Evolutionary conservation across 2,113 vertebrate genomes (phyloP).

Genomic region (Leptocoma aspasia): DNA sequence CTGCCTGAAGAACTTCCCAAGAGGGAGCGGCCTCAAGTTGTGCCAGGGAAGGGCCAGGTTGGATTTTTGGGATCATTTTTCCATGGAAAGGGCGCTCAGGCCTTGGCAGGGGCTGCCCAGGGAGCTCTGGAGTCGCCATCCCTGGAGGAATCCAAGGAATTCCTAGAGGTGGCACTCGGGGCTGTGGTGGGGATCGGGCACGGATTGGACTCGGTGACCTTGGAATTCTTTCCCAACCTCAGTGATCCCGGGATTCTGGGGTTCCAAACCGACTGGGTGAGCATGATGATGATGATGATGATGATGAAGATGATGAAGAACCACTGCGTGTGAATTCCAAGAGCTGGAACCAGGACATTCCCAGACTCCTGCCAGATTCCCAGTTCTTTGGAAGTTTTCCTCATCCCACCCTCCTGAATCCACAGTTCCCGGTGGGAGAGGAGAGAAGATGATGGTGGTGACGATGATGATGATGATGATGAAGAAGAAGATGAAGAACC

Average conservation of each 20-base stretch:
- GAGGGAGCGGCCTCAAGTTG: not conserved
- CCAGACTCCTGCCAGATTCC: not conserved
- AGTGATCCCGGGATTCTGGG: not conserved
- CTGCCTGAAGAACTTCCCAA: not conserved
- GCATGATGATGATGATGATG: not conserved
- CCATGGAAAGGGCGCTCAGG: not conserved
- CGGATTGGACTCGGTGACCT: not conserved
- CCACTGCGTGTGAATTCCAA: accelerated
- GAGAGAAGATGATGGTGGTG: not conserved
- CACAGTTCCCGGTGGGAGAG: not conserved
- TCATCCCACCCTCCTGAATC: not conserved
- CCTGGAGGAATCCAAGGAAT: not conserved
- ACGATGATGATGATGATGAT: not conserved
- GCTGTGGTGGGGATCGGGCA: not conserved
- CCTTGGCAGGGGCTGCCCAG: not conserved
- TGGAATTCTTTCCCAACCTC: not conserved
- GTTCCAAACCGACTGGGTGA: not conserved
- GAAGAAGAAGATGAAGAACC: accelerated
- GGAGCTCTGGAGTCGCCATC: not conserved
- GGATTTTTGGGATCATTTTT: not conserved
- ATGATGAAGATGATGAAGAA: not conserved
- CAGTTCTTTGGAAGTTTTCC: not conserved
- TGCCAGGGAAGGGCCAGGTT: accelerated
- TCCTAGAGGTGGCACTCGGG: not conserved
- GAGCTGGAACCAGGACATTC: not conserved